Evolutionary conservation across 2,888 invertebrate genomes (phyloP).

Genomic region (Arenicola marina): DNA sequence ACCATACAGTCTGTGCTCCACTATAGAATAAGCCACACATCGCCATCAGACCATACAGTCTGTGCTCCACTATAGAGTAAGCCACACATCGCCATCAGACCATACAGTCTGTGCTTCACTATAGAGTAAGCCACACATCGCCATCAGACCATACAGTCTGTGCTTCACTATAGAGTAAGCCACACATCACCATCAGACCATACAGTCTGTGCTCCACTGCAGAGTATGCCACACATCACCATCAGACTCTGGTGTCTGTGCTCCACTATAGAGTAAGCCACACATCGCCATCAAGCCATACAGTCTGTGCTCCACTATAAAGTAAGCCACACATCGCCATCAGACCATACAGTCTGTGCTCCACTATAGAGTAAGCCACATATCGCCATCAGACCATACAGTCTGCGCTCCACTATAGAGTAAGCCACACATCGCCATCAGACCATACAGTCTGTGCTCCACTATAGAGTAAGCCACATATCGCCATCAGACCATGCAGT

Average conservation of each 20-base stretch:
- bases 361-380: constrained; percentile 25
- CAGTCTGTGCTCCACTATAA: constrained; percentile 21
- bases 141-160: constrained; percentile 23
- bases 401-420: constrained; percentile 25
- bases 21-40: constrained; percentile 25
- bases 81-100: constrained; percentile 19
- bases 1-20: constrained; percentile 23
- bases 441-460: constrained; percentile 24
- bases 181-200: constrained; percentile 19
- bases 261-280: constrained; percentile 25
- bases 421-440: constrained; percentile 20
- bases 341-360: constrained; percentile 24
- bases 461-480: constrained; percentile 25
- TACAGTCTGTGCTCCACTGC: constrained; percentile 23
- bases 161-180: constrained; percentile 27
- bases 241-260: constrained; percentile 22
- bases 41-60: constrained; percentile 21
- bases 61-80: constrained; percentile 27
- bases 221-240: constrained; percentile 23
- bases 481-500: constrained; percentile 21
- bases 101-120: constrained; percentile 22
- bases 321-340: constrained; percentile 23
- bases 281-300: constrained; percentile 23
- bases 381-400: constrained; percentile 22
- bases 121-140: constrained; percentile 25